Conservation (phyloP, 2,113 vertebrate genomes). For the Solea senegalensis region DNA sequence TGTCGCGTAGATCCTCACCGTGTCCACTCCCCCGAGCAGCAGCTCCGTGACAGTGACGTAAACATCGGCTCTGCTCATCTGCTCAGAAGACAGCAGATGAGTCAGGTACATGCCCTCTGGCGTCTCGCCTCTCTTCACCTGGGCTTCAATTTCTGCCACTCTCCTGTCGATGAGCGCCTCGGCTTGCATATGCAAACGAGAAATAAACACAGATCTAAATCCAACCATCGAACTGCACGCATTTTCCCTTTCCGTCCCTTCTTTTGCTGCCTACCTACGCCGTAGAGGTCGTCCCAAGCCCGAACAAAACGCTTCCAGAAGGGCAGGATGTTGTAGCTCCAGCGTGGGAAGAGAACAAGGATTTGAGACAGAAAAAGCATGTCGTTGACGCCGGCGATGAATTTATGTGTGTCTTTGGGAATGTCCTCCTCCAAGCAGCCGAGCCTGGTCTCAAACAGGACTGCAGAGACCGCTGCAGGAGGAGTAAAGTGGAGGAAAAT, state of each 20-base stretch:
- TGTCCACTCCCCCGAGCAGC: constrained; percentile 83
- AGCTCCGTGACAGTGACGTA: constrained; percentile 79
- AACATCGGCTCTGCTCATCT: constrained; percentile 69
- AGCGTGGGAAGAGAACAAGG: constrained; percentile 72
- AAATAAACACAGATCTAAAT: not conserved
- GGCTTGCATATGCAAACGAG: constrained; percentile 47
- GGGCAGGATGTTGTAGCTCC: constrained; percentile 77
- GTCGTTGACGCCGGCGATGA: constrained; percentile 69
- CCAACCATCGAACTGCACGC: not conserved
- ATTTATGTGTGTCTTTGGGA: constrained; percentile 74
- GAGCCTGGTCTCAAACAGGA: constrained; percentile 82
- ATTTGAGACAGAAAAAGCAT: constrained; percentile 75
- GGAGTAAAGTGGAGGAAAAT: too few relatives aligned
- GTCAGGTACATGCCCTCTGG: constrained; percentile 78
- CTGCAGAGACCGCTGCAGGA: constrained; percentile 72
- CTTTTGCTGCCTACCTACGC: constrained; percentile 67
- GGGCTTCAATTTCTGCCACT: constrained; percentile 61
- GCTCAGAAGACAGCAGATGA: constrained; percentile 72
- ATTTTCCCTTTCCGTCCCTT: too few relatives aligned
- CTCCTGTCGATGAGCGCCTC: constrained; percentile 70
- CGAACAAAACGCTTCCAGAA: constrained; percentile 78
- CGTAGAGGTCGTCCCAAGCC: constrained; percentile 82
- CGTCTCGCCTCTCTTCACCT: constrained; percentile 40
- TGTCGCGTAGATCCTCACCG: constrained; percentile 51
- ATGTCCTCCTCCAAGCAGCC: constrained; percentile 82